Base-by-base conservation (phyloP, 2,888 invertebrate genomes). In the Pachymerium ferrugineum region DNA sequence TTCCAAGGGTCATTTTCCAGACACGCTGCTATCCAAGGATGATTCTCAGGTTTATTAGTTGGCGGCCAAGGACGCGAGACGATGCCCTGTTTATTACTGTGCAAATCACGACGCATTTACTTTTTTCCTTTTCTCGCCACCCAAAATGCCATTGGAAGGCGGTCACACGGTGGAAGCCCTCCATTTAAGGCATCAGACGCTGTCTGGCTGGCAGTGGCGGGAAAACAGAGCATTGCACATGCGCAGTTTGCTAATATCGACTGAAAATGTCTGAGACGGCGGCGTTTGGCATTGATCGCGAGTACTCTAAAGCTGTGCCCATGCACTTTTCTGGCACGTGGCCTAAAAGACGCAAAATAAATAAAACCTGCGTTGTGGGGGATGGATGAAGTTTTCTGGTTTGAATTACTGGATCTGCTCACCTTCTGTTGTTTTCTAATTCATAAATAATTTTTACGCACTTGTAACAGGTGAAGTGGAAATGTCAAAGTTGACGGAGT, bases 261-360 rank as follows among this genome's bases (percentile, higher is more conserved):
- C 2, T 22, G 19, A 54, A 54, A 22, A 22, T n/a, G n/a, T 54
- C 47, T 54, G 19, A 54, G 47, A 54, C 47, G 19, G 22, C 47
- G 47, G 47, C 14, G 47, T 54, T 54, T 54, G 47, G 22, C 47
- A 54, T 54, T 54, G 47, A 54, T 54, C 47, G 47, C 19, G 47
- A 54, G 47, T 54, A 54, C 47, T 19, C 47, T 54, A 54, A 19
- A 16, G 19, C 19, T 22, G 47, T 22, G 19, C 22, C 47, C 6
- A 22, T 22, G 47, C 19, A 19, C 47, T 54, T 54, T 54, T n/a
- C n/a, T 54, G 47, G 47, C 47, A 22, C 47, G 47, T 54, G 47
- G 47, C 47, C 16, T 22, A 5, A 38, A 22, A 54, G 16, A 54
- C n/a, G n/a, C n/a, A 54, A 54, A 54, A 54, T 54, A 54, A 54